Evolutionary conservation across 2,888 invertebrate species (phyloP), one percentile per base, ranked within the genome.

Genomic region (Monochamus alternatus): DNA sequence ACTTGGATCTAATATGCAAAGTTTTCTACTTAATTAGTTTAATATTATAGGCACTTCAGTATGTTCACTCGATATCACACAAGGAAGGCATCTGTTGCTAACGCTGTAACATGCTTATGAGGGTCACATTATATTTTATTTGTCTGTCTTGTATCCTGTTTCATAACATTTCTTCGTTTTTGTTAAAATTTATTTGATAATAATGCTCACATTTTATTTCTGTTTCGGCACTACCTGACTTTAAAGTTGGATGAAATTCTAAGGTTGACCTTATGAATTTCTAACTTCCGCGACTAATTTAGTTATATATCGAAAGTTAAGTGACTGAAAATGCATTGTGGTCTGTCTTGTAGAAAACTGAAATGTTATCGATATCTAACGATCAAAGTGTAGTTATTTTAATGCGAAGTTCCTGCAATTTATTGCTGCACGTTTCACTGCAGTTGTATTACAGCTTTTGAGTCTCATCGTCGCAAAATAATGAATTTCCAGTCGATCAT

Each of bases 401-500:
- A 64, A 64, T 47, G 63, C 44, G 10, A 64, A 64, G 44, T 14
- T 12, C 8, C 63, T 14, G 63, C 63, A 5, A 44, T 22, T 64
- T 31, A 32, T 9, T 22, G 7, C 44, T 64, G 9, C 1, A 12
- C 22, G 8, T 9, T 64, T 30, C 47, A 64, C 10, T 47, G 64
- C 64, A 47, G 47, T 64, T 64, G 47, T n/a, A n/a, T 64, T 63
- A 63, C 14, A 5, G 44, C 9, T 22, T 9, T 44, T 44, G 63
- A 44, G 9, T 22, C 38, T 38, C 47, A 38, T 78, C 70, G 68
- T 70, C 64, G 78, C 74, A 75, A 72, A 73, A 76, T 77, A 77
- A 78, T 78, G 78, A 81, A 79, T 80, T 80, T 77, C 72, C 79
- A 78, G 80, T 77, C 80, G 78, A 78, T 80, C 77, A 78, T 74